phyloP scores from a whole-genome alignment of 2,888 invertebrate genomes.

The Gortyna flavago region DNA sequence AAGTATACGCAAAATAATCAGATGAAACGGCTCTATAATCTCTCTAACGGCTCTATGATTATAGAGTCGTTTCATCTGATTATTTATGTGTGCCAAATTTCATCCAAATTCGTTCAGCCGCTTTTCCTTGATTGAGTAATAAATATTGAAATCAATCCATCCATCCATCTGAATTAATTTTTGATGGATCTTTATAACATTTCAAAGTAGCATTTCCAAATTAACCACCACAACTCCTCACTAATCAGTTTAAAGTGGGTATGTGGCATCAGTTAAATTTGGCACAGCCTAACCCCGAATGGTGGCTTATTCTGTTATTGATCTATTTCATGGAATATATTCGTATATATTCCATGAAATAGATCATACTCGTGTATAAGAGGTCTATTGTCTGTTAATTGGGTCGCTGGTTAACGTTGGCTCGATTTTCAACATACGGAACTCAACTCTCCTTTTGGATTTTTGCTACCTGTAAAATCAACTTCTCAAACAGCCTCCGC shows the following conservation, averaged over 20 bases:
- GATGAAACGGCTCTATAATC: too few relatives aligned
- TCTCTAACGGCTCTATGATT: too few relatives aligned
- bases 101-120: background rate
- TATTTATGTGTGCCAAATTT: background rate
- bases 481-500: background rate
- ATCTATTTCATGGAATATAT: background rate
- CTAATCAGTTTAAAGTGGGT: constrained; percentile 24
- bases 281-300: background rate
- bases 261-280: background rate
- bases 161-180: too few relatives aligned
- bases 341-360: too few relatives aligned
- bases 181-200: background rate
- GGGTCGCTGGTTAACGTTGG: background rate
- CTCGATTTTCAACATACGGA: background rate
- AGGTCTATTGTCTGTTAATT: background rate
- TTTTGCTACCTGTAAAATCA: background rate
- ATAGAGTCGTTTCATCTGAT: too few relatives aligned
- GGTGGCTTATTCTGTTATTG: background rate
- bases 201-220: too few relatives aligned
- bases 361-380: too few relatives aligned
- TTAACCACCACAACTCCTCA: constrained; percentile 4
- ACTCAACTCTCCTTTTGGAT: background rate
- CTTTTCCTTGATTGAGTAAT: background rate
- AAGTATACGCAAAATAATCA: too few relatives aligned
- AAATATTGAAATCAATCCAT: too few relatives aligned